Evolutionary conservation across 92 coral and sea anemone species (phyloP).

Genomic region (Epizoanthus scotinus): DNA sequence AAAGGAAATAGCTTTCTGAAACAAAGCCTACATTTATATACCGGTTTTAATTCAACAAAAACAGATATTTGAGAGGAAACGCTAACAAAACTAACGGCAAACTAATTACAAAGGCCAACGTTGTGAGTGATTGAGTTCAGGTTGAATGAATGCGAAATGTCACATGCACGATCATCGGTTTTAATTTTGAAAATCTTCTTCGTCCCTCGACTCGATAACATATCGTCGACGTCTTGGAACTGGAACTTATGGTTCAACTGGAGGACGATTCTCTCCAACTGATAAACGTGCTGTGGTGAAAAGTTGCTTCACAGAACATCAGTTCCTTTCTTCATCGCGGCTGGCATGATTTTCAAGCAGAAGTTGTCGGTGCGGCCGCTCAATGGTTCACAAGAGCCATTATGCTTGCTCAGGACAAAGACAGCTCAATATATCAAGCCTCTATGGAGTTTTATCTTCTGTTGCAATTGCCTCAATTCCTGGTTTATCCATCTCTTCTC

Average conservation of each 20-base stretch:
- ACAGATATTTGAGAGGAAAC: background rate
- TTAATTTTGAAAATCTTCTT: background rate
- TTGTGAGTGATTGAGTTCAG: background rate
- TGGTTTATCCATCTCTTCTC: constrained; percentile 18
- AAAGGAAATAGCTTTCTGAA: background rate
- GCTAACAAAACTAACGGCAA: background rate
- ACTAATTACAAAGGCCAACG: constrained; percentile 1
- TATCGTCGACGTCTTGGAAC: constrained; percentile 17
- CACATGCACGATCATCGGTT: background rate
- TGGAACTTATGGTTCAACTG: constrained; percentile 18
- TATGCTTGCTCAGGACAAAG: constrained; percentile 11
- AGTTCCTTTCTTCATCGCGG: constrained; percentile 6
- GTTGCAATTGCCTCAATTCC: constrained; percentile 2
- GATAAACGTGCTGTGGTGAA: constrained; percentile 22
- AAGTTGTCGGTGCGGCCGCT: background rate
- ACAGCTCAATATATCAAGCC: constrained; percentile 33
- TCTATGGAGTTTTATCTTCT: constrained; percentile 18
- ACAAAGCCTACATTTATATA: background rate
- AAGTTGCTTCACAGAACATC: constrained; percentile 13
- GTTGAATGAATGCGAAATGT: background rate
- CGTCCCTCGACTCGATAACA: constrained; percentile 19
- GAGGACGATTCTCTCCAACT: constrained; percentile 12
- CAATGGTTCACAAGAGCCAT: constrained; percentile 21
- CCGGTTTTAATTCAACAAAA: background rate
- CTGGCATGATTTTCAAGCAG: background rate